Base-by-base conservation (phyloP, 35 echinoderm and acorn worm genomes). In the Ptychodera flava region DNA sequence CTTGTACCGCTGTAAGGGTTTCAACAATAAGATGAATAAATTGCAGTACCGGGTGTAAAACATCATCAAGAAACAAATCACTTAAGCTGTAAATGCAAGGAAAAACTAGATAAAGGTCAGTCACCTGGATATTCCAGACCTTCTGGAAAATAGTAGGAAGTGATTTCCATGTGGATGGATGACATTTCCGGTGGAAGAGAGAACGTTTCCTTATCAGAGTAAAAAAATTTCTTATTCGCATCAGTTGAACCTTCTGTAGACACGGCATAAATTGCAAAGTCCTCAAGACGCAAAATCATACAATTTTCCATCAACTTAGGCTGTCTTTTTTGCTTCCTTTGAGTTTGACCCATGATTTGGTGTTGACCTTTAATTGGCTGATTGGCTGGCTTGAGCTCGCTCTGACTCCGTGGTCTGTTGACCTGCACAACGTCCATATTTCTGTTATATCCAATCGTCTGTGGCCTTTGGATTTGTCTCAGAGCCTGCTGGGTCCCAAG, bases 81-180 rank as follows among this genome's bases (percentile, higher is more conserved):
- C n/a, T n/a, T n/a, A n/a, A n/a, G n/a, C n/a, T n/a, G n/a, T n/a
- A n/a, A n/a, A n/a, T n/a, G n/a, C n/a, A n/a, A n/a, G n/a, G n/a
- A n/a, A n/a, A n/a, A n/a, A n/a, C n/a, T n/a, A n/a, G n/a, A n/a
- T n/a, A n/a, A n/a, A n/a, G n/a, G n/a, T n/a, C n/a, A 83, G n/a
- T 36, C 37, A 99, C 96, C 96, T 84, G 96, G 96, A 81, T 94
- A 99, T 33, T 94, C 91, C 30, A 99, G 86, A 84, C 93, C 92
- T 88, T 99, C 91, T 0, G 96, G 96, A 36, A 97, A 99, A 83
- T 99, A 99, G 79, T 94, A 99, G 16, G 95, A 99, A 16, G 91
- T 94, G 38, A 92, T 92, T 53, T 99, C 96, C 0, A 99, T 77
- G 36, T 99, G 92, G n/a, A 99, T 36, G 15, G 96, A 99, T 2